Evolutionary conservation across 2,888 invertebrate genomes (phyloP).

Genomic region (Agonopterix arenella): DNA sequence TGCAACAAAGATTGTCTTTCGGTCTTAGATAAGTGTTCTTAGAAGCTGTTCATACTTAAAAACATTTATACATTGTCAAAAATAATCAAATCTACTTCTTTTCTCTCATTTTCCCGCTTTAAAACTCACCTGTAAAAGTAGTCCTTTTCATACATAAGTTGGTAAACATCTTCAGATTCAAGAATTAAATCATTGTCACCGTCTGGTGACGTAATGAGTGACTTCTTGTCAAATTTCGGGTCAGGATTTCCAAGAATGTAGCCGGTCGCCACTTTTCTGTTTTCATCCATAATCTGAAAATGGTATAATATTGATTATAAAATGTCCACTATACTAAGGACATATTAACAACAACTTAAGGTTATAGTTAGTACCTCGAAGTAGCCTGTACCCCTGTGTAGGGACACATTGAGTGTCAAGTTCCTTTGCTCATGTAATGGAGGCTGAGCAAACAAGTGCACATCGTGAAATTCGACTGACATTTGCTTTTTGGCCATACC

Average conservation of each 20-base stretch:
- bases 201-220: neutral
- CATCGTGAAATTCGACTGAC: slow-evolving; percentile 82
- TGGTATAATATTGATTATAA: neutral
- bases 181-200: slow-evolving; percentile 13
- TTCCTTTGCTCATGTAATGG: slow-evolving; percentile 68
- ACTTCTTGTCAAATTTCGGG: too few species aligned
- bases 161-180: slow-evolving; percentile 32
- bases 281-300: slow-evolving; percentile 28
- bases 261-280: slow-evolving; percentile 31
- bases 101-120: neutral
- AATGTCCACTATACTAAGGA: neutral
- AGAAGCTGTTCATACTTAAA: too few species aligned
- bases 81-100: neutral
- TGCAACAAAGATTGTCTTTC: slow-evolving; percentile 17
- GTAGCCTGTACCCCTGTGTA: slow-evolving; percentile 77
- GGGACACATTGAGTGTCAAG: slow-evolving; percentile 69
- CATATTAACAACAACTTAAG: neutral
- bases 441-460: slow-evolving; percentile 78
- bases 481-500: slow-evolving; percentile 76
- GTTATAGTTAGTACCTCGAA: slow-evolving; percentile 64
- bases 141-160: slow-evolving; percentile 27
- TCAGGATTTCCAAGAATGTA: slow-evolving; percentile 9
- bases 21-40: neutral
- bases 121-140: slow-evolving; percentile 29
- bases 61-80: neutral